A percentile compares a stretch with the other conserved stretches of the same genome.
Evolutionary conservation across 1,140 invertebrate species (phyloP).

Genomic region (Saxidomus purpurata): DNA sequence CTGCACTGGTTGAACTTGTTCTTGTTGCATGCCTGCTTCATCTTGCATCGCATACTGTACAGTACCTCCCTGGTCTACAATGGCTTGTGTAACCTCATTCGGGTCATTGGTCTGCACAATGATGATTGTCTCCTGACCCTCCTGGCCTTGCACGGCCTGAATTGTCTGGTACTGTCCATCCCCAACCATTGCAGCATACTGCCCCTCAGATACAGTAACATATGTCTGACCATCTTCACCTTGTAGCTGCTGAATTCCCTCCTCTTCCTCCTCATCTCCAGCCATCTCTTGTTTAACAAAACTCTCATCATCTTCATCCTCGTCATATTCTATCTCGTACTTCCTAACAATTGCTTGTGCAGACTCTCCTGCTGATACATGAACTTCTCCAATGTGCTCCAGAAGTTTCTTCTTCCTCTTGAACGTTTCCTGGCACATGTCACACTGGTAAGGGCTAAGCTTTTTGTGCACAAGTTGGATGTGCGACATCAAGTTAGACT

Average conservation of each 20-base stretch:
- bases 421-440: slow-evolving; percentile 85
- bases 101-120: slow-evolving; percentile 84
- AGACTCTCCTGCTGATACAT: slow-evolving; percentile 83
- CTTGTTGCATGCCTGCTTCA: background rate
- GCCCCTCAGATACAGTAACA: slow-evolving; percentile 80
- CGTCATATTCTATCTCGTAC: slow-evolving; percentile 74
- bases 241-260: slow-evolving; percentile 62
- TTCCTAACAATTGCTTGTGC: slow-evolving; percentile 81
- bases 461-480: slow-evolving; percentile 85
- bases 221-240: slow-evolving; percentile 77
- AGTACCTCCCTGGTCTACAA: slow-evolving; percentile 81
- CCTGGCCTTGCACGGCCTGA: slow-evolving; percentile 81
- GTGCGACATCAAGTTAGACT: slow-evolving; percentile 84
- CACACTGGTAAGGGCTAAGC: slow-evolving; percentile 83
- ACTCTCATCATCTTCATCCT: slow-evolving; percentile 75
- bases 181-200: slow-evolving; percentile 79
- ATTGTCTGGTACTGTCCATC: slow-evolving; percentile 82
- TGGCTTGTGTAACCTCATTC: slow-evolving; percentile 82
- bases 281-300: slow-evolving; percentile 76
- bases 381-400: slow-evolving; percentile 84
- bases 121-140: slow-evolving; percentile 84
- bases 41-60: slow-evolving; percentile 82
- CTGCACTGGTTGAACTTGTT: slow-evolving; percentile 8
- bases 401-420: slow-evolving; percentile 83
- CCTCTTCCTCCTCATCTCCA: slow-evolving; percentile 78